These are phyloP conservation scores for Trichonephila clavata DNA, from an alignment of 1,140 invertebrate genomes.

Conservation along the genomic window DNA sequence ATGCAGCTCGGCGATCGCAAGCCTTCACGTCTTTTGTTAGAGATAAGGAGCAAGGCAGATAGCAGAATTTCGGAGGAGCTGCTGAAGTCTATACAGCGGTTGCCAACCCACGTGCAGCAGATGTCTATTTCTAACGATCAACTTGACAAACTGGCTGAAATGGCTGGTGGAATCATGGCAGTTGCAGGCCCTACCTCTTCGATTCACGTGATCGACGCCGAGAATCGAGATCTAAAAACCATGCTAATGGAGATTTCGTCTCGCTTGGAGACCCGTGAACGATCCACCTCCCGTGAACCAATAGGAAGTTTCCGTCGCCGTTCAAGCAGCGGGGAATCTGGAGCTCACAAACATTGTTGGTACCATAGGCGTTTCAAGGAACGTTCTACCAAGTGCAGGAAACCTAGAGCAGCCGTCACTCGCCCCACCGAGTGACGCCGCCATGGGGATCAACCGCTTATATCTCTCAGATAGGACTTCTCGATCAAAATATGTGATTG, in stretches of 20 bases:
- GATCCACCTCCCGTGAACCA: too few species aligned
- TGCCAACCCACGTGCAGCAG: conserved; percentile 16
- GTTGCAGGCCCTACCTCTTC: too few species aligned
- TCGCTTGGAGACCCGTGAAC: not conserved
- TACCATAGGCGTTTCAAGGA: not conserved
- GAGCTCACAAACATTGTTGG: not conserved
- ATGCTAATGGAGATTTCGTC: too few species aligned
- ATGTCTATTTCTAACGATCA: conserved; percentile 17
- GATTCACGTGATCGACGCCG: too few species aligned
- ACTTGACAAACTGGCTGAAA: too few species aligned
- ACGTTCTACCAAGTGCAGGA: not conserved
- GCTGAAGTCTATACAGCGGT: conserved; percentile 13
- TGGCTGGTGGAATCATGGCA: too few species aligned
- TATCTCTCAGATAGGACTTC: not conserved
- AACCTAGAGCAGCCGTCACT: not conserved
- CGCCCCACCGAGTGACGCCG: not conserved
- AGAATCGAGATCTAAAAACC: too few species aligned
- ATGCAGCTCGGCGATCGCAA: not conserved
- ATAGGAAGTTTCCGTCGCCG: too few species aligned
- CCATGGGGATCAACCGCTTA: not conserved
- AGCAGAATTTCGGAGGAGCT: not conserved
- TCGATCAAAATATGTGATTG: not conserved
- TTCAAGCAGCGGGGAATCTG: too few species aligned
- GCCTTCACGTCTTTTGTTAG: not conserved
- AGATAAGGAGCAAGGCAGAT: conserved; percentile 13